phyloP scores from a whole-genome alignment of 2,797 vertebrate genomes.

The Sphenopsis melanotis region DNA sequence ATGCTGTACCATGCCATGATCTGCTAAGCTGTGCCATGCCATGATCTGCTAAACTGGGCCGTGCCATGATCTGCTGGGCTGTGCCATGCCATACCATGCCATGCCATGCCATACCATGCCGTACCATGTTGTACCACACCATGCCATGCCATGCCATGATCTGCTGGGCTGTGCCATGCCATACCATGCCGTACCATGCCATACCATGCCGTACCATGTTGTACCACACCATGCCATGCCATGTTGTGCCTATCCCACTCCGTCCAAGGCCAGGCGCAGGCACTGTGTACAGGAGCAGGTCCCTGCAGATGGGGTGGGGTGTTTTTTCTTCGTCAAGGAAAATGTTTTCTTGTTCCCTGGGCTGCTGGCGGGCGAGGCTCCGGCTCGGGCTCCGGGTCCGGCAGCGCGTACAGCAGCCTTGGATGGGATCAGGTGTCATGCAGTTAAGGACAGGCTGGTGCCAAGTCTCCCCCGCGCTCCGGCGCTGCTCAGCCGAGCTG shows the following conservation, averaged over 20 bases:
- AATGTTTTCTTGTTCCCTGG: slow-evolving; percentile 57
- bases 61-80: no score
- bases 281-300: not conserved
- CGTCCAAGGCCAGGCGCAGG: fast-evolving
- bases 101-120: fast-evolving
- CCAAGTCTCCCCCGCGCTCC: slow-evolving; percentile 1
- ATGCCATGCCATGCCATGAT: no score
- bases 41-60: no score
- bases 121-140: fast-evolving
- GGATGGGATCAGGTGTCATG: not conserved
- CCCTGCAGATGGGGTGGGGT: slow-evolving; percentile 2
- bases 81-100: fast-evolving
- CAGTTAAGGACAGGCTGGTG: not conserved
- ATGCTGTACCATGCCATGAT: no score
- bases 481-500: not conserved
- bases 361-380: not conserved
- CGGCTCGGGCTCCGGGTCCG: not conserved
- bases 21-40: no score
- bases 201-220: no score
- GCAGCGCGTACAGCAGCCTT: not conserved
- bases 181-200: no score
- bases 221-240: fast-evolving
- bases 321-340: slow-evolving; percentile 37
- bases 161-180: fast-evolving
- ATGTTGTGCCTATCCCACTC: fast-evolving